Evolutionary conservation across 2,888 invertebrate species (phyloP).

Genomic region (Sarcophaga carnaria): DNA sequence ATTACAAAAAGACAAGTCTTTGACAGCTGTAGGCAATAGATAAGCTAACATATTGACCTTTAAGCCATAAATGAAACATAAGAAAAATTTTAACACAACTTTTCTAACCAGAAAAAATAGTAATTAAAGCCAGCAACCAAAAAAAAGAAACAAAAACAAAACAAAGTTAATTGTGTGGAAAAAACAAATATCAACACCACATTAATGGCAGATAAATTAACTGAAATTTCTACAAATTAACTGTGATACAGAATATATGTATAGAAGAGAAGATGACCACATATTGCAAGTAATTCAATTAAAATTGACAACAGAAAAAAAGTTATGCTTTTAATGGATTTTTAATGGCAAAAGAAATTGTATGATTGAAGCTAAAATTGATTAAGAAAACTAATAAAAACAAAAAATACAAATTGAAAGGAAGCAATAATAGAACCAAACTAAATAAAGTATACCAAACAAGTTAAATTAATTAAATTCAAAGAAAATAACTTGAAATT

Average conservation of each 20-base stretch:
- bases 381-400: neutral
- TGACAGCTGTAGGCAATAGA: constrained; percentile 38
- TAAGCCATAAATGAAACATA: neutral
- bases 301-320: neutral
- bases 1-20: constrained; percentile 34
- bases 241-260: neutral
- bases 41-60: neutral
- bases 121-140: neutral
- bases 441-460: neutral
- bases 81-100: neutral
- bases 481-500: neutral
- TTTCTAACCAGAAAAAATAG: neutral
- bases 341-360: constrained; percentile 12
- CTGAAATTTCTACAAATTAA: neutral
- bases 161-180: constrained; percentile 37
- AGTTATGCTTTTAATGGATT: constrained; percentile 19
- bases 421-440: neutral
- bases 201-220: neutral
- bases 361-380: neutral
- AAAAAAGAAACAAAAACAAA: neutral
- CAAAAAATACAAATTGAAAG: neutral
- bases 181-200: neutral
- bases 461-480: neutral
- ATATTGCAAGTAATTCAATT: neutral
- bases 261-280: neutral